Percentiles rank a stretch among this genome's conserved stretches.
phyloP scores from a whole-genome alignment of 2,888 invertebrate genomes.

The Calameuta filiformis region DNA sequence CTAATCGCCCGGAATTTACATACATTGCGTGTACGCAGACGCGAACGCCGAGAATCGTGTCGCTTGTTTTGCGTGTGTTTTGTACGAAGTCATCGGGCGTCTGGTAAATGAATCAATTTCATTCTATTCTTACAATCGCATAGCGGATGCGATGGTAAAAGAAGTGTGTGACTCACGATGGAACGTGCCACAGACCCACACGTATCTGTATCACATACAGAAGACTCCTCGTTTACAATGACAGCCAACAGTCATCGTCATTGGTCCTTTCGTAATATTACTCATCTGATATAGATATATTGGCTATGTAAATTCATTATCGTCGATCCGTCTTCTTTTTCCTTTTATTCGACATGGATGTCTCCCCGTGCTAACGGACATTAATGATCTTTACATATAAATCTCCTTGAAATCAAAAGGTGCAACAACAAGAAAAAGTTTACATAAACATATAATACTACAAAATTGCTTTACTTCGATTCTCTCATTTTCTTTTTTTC shows the following conservation, averaged over 20 bases:
- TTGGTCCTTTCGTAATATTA: neutral
- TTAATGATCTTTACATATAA: neutral
- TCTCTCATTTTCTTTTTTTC: neutral
- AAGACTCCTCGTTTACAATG: neutral
- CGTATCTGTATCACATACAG: neutral
- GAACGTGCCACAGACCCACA: neutral
- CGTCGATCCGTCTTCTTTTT: neutral
- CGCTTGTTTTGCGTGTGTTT: neutral
- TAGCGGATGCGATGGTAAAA: constrained; percentile 47
- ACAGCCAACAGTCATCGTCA: neutral
- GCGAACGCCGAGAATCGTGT: neutral
- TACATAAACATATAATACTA: neutral
- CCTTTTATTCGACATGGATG: neutral
- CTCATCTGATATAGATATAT: neutral
- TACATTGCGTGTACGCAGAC: too few relatives aligned
- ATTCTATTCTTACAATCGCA: constrained; percentile 53
- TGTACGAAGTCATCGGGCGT: neutral
- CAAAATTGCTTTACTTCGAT: neutral
- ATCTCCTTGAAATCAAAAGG: neutral
- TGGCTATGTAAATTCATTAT: neutral
- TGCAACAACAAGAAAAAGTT: neutral
- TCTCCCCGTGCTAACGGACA: neutral
- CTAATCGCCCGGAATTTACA: neutral
- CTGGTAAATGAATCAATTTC: constrained; percentile 49
- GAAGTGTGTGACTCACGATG: constrained; percentile 50